phyloP scores from a whole-genome alignment of 2,113 vertebrate species.

The Cyrtonyx montezumae region DNA sequence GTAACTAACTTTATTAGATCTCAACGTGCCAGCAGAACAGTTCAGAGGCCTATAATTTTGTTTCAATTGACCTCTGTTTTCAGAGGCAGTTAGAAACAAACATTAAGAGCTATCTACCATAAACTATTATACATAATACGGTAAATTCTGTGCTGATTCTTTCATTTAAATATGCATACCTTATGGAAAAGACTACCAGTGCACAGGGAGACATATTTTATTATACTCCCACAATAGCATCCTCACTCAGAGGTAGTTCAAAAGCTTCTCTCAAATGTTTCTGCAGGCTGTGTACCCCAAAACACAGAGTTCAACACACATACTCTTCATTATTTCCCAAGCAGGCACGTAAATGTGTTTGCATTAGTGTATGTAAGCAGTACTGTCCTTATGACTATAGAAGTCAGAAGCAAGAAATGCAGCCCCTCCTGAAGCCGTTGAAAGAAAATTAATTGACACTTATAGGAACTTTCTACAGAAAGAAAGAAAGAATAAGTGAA shows the following conservation, averaged over 20 bases:
- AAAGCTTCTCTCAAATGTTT: not conserved
- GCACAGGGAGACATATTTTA: not conserved
- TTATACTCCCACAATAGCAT: rapidly evolving
- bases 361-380: not conserved
- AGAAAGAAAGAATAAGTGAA: not conserved
- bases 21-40: not conserved
- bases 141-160: not conserved
- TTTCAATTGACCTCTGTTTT: not conserved
- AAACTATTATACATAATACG: not conserved
- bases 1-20: not conserved
- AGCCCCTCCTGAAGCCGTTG: not conserved
- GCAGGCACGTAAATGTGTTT: not conserved
- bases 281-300: not conserved
- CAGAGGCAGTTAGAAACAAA: not conserved
- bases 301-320: not conserved
- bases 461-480: not conserved
- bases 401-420: not conserved
- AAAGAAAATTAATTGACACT: not conserved
- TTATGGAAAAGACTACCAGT: not conserved
- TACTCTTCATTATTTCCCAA: not conserved
- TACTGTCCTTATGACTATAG: not conserved
- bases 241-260: not conserved
- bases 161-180: not conserved
- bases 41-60: not conserved
- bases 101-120: not conserved